phyloP scores from a whole-genome alignment of 2,113 vertebrate genomes.

The Illadopsis cleaveri region DNA sequence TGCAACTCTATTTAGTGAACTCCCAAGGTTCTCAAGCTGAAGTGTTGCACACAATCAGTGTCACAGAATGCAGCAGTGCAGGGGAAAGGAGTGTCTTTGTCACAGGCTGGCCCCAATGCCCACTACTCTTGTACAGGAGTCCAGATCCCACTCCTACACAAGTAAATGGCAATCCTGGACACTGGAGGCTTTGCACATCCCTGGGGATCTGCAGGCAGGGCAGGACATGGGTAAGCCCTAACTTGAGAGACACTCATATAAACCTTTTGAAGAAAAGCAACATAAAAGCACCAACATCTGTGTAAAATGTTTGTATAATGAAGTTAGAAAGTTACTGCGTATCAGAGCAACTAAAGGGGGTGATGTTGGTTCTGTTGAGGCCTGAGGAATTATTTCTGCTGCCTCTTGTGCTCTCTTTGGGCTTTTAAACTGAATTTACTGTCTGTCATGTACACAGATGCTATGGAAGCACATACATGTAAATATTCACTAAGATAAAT shows the following conservation, averaged over 20 bases:
- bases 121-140: rapidly evolving
- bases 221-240: not conserved
- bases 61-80: not conserved
- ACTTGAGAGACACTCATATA: not conserved
- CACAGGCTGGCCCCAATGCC: not conserved
- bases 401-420: not conserved
- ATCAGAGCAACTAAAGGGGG: not conserved
- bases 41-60: not conserved
- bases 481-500: not conserved
- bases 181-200: not conserved
- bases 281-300: not conserved
- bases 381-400: not conserved
- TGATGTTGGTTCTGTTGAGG: not conserved
- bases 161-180: rapidly evolving
- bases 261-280: not conserved
- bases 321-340: not conserved
- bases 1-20: not conserved
- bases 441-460: not conserved
- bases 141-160: not conserved
- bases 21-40: not conserved
- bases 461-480: not conserved
- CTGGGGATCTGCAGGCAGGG: not conserved
- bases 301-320: not conserved
- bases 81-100: not conserved
- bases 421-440: not conserved